Percentiles rank a stretch among this genome's conserved stretches.
These are phyloP conservation scores for Palloptera scutellata DNA, from an alignment of 2,888 invertebrate genomes.

Conservation along the genomic window DNA sequence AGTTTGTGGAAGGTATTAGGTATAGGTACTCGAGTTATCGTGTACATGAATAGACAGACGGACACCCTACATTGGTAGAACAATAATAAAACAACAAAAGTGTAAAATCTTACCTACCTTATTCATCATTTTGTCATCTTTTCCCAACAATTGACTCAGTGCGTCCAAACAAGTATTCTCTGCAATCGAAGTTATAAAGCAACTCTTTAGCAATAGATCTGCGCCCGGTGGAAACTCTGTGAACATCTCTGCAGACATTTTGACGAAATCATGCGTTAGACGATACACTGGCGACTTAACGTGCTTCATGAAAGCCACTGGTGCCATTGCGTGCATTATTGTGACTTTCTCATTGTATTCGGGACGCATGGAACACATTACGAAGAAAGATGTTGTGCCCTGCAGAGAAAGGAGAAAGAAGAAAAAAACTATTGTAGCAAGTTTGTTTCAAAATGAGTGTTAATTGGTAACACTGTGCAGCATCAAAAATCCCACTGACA, in stretches of 20 bases:
- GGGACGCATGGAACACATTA: constrained; percentile 64
- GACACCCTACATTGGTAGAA: not conserved
- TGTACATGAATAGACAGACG: not conserved
- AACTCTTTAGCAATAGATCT: constrained; percentile 27
- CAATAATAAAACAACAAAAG: not conserved
- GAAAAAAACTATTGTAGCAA: no score
- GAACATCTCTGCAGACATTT: constrained; percentile 30
- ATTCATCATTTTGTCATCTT: constrained; percentile 62
- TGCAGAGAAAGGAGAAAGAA: constrained; percentile 35
- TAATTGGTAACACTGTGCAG: no score
- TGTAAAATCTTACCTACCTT: constrained; percentile 48
- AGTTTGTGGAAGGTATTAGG: no score
- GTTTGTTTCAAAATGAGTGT: no score
- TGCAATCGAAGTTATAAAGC: constrained; percentile 36
- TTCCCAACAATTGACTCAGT: constrained; percentile 66
- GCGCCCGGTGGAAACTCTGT: constrained; percentile 44
- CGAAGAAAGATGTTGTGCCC: constrained; percentile 66
- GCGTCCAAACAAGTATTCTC: constrained; percentile 52
- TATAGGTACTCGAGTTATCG: no score
- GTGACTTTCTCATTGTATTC: constrained; percentile 67
- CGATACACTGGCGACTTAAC: constrained; percentile 51
- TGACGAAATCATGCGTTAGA: constrained; percentile 19
- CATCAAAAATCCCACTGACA: no score
- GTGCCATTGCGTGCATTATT: constrained; percentile 66
- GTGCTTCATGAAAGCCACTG: constrained; percentile 65